Conservation (phyloP, 2,113 vertebrate genomes). For the Periophthalmodon schlosseri region DNA sequence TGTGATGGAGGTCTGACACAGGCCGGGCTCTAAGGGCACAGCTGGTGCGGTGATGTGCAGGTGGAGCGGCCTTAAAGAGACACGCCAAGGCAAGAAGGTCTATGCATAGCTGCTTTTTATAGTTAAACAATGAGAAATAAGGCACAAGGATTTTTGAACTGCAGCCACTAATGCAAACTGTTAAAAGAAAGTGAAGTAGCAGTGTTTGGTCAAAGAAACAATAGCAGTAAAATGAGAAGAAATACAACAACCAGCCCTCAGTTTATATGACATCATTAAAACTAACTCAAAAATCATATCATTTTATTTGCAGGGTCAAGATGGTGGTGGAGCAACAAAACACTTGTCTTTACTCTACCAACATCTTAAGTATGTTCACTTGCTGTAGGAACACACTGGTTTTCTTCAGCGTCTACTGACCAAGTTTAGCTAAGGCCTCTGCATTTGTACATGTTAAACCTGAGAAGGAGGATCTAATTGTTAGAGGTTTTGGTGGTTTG, state of each 20-base stretch:
- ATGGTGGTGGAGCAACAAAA: too few species aligned
- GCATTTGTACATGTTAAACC: not conserved
- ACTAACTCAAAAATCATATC: not conserved
- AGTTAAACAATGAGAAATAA: not conserved
- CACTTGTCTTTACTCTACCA: too few species aligned
- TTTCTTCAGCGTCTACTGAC: not conserved
- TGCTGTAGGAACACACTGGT: too few species aligned
- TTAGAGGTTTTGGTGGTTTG: not conserved
- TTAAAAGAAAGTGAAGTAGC: too few species aligned
- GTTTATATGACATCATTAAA: not conserved
- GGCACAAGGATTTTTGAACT: too few species aligned
- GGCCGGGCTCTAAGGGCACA: not conserved
- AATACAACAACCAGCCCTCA: not conserved
- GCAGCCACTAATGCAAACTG: too few species aligned
- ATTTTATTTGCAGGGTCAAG: too few species aligned
- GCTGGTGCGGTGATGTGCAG: not conserved
- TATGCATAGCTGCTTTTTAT: not conserved
- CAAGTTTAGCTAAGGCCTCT: not conserved
- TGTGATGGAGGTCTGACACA: slow-evolving; percentile 1
- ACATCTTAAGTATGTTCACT: too few species aligned
- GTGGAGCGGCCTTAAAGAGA: not conserved
- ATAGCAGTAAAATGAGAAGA: not conserved
- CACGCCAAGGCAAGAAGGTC: not conserved
- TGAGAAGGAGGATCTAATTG: not conserved
- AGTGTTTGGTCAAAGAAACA: too few species aligned